Evolutionary conservation across 2,797 vertebrate genomes (phyloP).

Genomic region (Crax fasciolata): DNA sequence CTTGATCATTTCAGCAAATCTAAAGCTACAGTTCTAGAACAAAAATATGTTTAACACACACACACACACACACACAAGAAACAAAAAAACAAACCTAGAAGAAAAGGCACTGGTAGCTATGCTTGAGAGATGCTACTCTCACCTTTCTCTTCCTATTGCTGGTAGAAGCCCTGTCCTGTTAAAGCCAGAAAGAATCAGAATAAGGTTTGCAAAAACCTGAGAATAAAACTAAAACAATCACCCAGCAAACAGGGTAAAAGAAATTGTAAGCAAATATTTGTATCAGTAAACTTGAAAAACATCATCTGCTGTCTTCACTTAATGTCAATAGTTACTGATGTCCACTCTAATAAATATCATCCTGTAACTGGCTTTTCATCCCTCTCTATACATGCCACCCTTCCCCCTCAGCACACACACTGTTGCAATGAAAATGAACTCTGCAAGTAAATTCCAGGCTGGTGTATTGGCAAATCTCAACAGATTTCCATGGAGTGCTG

Average conservation of each 20-base stretch:
- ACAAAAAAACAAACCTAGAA: not conserved
- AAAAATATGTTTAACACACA: not conserved
- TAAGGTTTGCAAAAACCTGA: not conserved
- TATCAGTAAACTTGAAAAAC: slow-evolving; percentile 64
- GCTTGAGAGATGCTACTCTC: not conserved
- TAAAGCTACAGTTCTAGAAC: not conserved
- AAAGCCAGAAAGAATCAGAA: slow-evolving; percentile 49
- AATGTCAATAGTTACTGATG: slow-evolving; percentile 59
- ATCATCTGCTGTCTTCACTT: slow-evolving; percentile 61
- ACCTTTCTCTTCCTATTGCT: not conserved
- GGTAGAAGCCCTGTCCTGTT: slow-evolving; percentile 6
- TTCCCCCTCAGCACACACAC: not conserved
- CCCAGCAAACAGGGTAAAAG: slow-evolving; percentile 34
- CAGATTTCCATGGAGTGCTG: not conserved
- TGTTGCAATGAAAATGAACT: not conserved
- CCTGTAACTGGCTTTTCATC: slow-evolving; percentile 30
- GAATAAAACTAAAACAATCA: slow-evolving; percentile 52
- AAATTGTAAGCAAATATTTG: slow-evolving; percentile 47
- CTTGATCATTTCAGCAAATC: not conserved
- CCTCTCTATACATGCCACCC: not conserved
- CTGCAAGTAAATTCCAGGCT: not conserved
- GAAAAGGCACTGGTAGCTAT: not conserved
- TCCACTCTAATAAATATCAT: slow-evolving; percentile 43
- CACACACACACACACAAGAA: too few species aligned
- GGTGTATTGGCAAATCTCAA: not conserved